Conservation (phyloP, 2,888 invertebrate genomes). For the Melinopterus prodromus region DNA sequence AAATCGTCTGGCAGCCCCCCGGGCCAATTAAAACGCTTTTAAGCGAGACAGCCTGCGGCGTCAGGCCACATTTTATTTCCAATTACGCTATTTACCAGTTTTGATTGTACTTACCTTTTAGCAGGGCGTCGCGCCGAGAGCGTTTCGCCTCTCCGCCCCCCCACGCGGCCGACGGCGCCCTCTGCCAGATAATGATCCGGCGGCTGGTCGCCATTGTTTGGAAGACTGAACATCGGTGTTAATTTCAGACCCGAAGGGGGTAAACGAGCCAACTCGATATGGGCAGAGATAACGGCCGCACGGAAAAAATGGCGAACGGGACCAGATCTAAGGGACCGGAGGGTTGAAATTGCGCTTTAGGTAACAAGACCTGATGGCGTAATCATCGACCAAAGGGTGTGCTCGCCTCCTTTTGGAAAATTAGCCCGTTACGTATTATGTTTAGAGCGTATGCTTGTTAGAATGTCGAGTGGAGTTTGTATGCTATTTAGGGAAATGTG, state of each 20-base stretch:
- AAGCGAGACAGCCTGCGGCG: neutral
- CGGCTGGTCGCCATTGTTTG: neutral
- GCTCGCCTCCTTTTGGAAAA: neutral
- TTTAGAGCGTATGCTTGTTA: neutral
- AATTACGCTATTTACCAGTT: slow-evolving; percentile 25
- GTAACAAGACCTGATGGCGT: neutral
- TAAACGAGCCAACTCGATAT: neutral
- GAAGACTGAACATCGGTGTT: slow-evolving; percentile 4
- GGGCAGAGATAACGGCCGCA: neutral
- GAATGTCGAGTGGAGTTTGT: neutral
- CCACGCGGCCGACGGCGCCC: neutral
- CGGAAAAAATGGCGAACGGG: neutral
- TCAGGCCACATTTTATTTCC: slow-evolving; percentile 22
- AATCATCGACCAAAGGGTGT: neutral
- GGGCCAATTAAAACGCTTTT: slow-evolving; percentile 17
- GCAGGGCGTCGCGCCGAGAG: neutral
- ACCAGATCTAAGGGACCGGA: neutral
- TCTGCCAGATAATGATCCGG: neutral
- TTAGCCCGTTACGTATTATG: neutral
- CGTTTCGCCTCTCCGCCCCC: neutral
- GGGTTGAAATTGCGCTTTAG: neutral
- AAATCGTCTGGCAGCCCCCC: slow-evolving; percentile 1
- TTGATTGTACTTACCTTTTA: slow-evolving; percentile 21
- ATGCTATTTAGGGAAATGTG: too few species aligned
- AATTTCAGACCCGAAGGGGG: neutral